These are phyloP conservation scores for Drosophila bifasciata DNA, from an alignment of 1,140 invertebrate genomes.

Conservation along the genomic window DNA sequence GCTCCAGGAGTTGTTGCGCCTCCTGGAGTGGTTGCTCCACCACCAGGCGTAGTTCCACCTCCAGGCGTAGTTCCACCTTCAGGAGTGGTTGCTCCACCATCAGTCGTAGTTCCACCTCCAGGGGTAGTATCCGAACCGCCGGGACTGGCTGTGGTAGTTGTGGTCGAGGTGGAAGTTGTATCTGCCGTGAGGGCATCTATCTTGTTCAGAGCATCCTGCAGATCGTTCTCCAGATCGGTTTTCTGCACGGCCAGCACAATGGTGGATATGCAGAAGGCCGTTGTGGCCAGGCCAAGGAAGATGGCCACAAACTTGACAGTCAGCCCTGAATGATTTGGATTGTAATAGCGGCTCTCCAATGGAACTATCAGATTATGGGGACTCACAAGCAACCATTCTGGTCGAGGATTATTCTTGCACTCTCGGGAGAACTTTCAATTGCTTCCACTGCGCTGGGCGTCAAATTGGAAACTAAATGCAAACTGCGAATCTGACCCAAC, in stretches of 20 bases:
- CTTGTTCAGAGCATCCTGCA: slow-evolving; percentile 74
- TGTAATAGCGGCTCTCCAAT: neutral
- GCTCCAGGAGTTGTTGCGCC: slow-evolving; percentile 14
- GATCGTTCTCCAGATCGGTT: slow-evolving; percentile 63
- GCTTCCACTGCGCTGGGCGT: slow-evolving; percentile 52
- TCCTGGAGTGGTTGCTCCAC: slow-evolving; percentile 12
- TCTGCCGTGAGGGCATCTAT: slow-evolving; percentile 52
- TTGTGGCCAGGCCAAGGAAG: slow-evolving; percentile 67
- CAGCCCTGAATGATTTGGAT: slow-evolving; percentile 49
- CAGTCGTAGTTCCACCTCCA: slow-evolving; percentile 2
- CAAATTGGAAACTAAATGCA: slow-evolving; percentile 51
- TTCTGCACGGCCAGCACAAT: slow-evolving; percentile 83
- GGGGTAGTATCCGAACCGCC: neutral
- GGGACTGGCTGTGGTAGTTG: slow-evolving; percentile 24
- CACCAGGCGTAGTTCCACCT: slow-evolving; percentile 19
- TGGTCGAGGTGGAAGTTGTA: slow-evolving; percentile 44
- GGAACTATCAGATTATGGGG: too few species aligned
- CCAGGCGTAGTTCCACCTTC: slow-evolving; percentile 4
- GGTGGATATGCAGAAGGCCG: slow-evolving; percentile 84
- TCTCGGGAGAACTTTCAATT: slow-evolving; percentile 23
- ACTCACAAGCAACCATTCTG: slow-evolving; percentile 67
- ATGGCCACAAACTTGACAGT: slow-evolving; percentile 76
- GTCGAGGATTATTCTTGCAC: slow-evolving; percentile 29
- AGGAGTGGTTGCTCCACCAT: slow-evolving; percentile 1
- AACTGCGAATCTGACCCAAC: slow-evolving; percentile 52